Percentiles rank a stretch among this genome's conserved stretches.
These are phyloP conservation scores for Siniperca chuatsi DNA, from an alignment of 2,113 vertebrate species.

Conservation along the genomic window DNA sequence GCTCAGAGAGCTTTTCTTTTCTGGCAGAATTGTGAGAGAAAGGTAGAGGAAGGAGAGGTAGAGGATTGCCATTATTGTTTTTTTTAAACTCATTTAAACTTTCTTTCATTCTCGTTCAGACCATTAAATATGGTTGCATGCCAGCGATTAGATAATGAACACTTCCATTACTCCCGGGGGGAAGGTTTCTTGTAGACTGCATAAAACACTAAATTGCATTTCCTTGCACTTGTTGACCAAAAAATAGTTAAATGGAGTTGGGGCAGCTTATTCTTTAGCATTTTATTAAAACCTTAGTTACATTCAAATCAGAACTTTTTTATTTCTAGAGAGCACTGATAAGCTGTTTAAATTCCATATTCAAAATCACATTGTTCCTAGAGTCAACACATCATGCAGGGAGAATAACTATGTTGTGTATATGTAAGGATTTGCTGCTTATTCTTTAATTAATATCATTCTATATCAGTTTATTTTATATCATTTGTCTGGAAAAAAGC, in stretches of 20 bases:
- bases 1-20: slow-evolving; percentile 46
- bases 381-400: not conserved
- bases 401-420: not conserved
- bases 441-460: not conserved
- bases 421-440: not conserved
- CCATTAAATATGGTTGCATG: slow-evolving; percentile 41
- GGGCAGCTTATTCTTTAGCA: not conserved
- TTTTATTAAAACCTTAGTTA: not conserved
- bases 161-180: slow-evolving; percentile 18
- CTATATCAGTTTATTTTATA: not conserved
- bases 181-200: not conserved
- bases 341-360: not conserved
- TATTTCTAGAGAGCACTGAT: not conserved
- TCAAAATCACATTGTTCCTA: not conserved
- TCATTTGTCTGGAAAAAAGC: not conserved
- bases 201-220: slow-evolving; percentile 35
- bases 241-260: not conserved
- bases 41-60: slow-evolving; percentile 12
- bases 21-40: slow-evolving; percentile 36
- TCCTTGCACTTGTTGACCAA: slow-evolving; percentile 27
- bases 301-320: not conserved
- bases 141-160: slow-evolving; percentile 52
- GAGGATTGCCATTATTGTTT: slow-evolving; percentile 35
- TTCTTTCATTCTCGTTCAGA: slow-evolving; percentile 43
- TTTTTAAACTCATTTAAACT: slow-evolving; percentile 44